Evolutionary conservation across 2,888 invertebrate species (phyloP), one percentile per base, ranked within the genome.

Genomic region (Dexiosoma caninum): DNA sequence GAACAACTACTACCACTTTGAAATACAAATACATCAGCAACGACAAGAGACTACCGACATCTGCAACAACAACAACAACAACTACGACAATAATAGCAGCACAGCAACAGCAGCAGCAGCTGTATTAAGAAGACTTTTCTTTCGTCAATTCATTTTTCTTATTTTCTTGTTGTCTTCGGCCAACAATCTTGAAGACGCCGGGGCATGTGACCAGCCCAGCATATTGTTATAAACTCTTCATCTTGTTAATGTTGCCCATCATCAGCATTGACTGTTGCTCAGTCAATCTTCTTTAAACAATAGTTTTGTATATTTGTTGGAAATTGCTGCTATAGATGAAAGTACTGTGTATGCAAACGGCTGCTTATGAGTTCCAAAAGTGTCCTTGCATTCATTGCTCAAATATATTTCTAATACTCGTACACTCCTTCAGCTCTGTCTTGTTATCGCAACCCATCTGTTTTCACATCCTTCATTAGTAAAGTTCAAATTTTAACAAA

Each of bases 31-130:
- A 59, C 79, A 66, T 64, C 75, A 70, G 75, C 37, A 70, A 76
- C 32, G 23, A 67, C 51, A 32, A 59, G n/a, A 14, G 10, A 40
- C 8, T 21, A 40, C 57, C 19, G 44, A 19, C 87, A 86, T 86
- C 84, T 85, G 84, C 84, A 84, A 49, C 49, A 59, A 35, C 7
- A 64, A 1, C 14, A 5, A 27, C 27, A 27, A 27, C 27, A 27
- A 51, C 32, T 53, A n/a, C 16, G 46, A 10, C 49, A 49, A 1
- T 23, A 66, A 9, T 35, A 62, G 40, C 21, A 59, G 49, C 59
- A n/a, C 16, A 55, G n/a, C 49, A 49, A 1, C 32, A 66, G n/a
- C 42, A 62, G 40, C 21, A 59, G 49, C 59, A 59, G 46, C 57
- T 74, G 21, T 71, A 44, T 46, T 16, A 55, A 67, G 60, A 78